Evolutionary conservation across 2,797 vertebrate genomes (phyloP), one percentile per base, ranked within the genome.

Genomic region (Anableps anableps): DNA sequence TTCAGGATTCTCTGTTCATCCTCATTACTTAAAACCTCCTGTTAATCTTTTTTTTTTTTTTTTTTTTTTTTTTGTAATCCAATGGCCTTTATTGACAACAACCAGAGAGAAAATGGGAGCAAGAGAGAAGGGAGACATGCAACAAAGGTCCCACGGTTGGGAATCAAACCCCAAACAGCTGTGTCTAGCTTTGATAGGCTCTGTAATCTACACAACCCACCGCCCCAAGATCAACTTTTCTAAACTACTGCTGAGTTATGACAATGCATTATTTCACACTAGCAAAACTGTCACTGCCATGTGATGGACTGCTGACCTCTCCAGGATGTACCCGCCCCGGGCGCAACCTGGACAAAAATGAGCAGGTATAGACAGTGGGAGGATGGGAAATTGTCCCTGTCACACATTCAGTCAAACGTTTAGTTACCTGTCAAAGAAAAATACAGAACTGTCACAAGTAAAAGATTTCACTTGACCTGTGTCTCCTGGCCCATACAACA

Each of bases 381-480:
- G 38, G 66, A 43, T 14, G 23, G 38, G 38, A 70, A 70, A 43
- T 70, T 43, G 38, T 43, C 66, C 66, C 66, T 1, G 36, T 43
- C 36, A 41, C 36, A 41, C 66, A 68, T 43, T 26, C 62, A 38
- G 62, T 38, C 64, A 68, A 26, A 68, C 66, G 14, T 68, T 26
- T 68, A 43, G 66, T 68, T 68, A 41, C 19, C 26, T 72, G 45
- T 72, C 71, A 50, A 29, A 48, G 71, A 72, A 48, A 48, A 72
- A 31, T 48, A 72, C 38, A 23, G 47, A 34, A 36, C 29, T 50
- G 31, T 26, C 29, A 51, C 17, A 51, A 51, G 72, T 29, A 45
- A 70, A 43, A 43, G 38, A 74, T 87, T 90, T 81, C 78, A 79
- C 64, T 70, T 81, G 86, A 88, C 86, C 83, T 77, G 85, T 81